These are phyloP conservation scores for Xenopus tropicalis DNA, from an alignment of 2,113 vertebrate genomes.

Conservation along the genomic window DNA sequence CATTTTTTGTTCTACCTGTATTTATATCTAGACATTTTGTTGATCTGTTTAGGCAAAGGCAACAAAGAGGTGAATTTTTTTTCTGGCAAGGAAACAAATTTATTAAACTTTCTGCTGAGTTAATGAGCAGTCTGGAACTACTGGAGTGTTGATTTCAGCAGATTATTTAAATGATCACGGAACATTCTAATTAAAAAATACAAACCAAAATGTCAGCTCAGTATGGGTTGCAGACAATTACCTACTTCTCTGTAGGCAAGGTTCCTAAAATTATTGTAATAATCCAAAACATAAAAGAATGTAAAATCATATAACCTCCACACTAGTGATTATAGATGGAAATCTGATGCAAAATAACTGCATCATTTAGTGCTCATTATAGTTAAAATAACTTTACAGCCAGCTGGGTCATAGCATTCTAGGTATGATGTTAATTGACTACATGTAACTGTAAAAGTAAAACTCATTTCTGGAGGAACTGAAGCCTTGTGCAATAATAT, in stretches of 20 bases:
- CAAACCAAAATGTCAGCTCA: conserved; percentile 42
- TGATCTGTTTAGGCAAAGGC: conserved; percentile 43
- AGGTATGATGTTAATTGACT: too few relatives aligned
- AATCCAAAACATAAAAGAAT: conserved; percentile 13
- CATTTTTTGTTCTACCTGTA: conserved; percentile 12
- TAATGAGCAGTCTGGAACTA: conserved; percentile 34
- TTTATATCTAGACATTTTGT: conserved; percentile 44
- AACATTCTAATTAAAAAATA: conserved; percentile 47
- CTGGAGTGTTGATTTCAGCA: conserved; percentile 43
- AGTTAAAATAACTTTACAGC: too few relatives aligned
- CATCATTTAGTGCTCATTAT: too few relatives aligned
- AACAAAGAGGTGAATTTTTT: conserved; percentile 46
- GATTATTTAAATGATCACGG: conserved; percentile 49
- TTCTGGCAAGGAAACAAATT: conserved; percentile 39
- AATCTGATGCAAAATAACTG: too few relatives aligned
- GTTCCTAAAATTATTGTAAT: conserved; percentile 1
- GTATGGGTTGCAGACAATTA: conserved; percentile 23
- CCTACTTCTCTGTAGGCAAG: neutral
- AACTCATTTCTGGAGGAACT: too few relatives aligned
- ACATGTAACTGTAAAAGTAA: too few relatives aligned
- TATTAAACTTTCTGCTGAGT: conserved; percentile 16
- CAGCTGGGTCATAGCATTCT: too few relatives aligned
- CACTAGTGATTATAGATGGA: too few relatives aligned
- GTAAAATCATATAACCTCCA: too few relatives aligned
- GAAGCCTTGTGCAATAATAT: too few relatives aligned